Evolutionary conservation across 1,140 invertebrate species (phyloP).

Genomic region (Chironomus striatipennis): DNA sequence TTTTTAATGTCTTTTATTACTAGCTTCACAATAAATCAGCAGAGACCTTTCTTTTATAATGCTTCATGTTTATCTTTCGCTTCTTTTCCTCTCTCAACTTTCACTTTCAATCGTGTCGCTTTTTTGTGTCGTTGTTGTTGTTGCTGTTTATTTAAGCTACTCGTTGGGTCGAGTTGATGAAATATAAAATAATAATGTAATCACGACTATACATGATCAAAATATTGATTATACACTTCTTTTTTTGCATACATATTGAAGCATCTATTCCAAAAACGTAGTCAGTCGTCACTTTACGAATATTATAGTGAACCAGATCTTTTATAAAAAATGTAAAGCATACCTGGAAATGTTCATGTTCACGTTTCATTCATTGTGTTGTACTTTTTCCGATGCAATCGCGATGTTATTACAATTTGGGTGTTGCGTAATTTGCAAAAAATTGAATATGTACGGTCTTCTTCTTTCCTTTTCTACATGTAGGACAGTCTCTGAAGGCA

Average conservation of each 20-base stretch:
- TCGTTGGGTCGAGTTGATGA: neutral
- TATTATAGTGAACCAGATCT: neutral
- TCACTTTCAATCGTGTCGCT: slow-evolving; percentile 6
- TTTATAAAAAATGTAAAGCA: neutral
- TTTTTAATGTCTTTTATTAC: neutral
- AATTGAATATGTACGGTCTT: neutral
- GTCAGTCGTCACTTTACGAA: neutral
- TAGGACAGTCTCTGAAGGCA: no score
- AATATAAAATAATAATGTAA: slow-evolving; percentile 18
- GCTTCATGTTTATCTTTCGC: neutral
- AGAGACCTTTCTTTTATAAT: neutral
- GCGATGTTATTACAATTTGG: neutral
- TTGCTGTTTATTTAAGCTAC: neutral
- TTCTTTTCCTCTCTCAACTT: neutral
- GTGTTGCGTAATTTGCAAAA: neutral
- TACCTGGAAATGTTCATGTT: neutral
- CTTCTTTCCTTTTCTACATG: no score
- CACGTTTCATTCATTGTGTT: neutral
- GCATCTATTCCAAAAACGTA: neutral
- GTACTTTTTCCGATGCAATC: neutral
- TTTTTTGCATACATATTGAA: neutral
- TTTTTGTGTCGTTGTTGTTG: neutral
- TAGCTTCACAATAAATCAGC: slow-evolving; percentile 4
- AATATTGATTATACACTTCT: slow-evolving; percentile 7
- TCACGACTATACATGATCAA: slow-evolving; percentile 14